Evolutionary conservation across 2,888 invertebrate genomes (phyloP).

Genomic region (Rhingia campestris): DNA sequence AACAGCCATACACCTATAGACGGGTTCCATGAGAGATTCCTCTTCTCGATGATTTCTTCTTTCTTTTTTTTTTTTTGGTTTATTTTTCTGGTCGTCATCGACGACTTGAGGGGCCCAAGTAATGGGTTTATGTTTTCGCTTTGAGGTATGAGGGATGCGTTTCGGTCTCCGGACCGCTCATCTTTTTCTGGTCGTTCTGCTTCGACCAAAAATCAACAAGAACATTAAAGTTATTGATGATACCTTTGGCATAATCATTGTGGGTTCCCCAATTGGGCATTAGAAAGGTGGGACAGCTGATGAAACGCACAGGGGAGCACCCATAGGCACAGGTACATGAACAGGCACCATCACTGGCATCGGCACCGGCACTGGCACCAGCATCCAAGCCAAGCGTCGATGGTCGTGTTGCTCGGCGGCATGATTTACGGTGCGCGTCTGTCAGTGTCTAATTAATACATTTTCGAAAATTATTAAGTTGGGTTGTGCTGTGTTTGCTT

Average conservation of each 20-base stretch:
- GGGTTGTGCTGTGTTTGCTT: conserved; percentile 65
- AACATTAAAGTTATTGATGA: conserved; percentile 74
- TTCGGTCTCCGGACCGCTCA: conserved; percentile 43
- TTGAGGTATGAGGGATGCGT: conserved; percentile 61
- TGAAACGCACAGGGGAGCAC: conserved; percentile 43
- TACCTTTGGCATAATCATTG: conserved; percentile 74
- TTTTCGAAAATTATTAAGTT: conserved; percentile 74
- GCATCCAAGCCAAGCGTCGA: conserved; percentile 44
- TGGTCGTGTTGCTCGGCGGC: conserved; percentile 52
- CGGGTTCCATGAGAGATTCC: conserved; percentile 58
- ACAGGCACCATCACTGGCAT: too few relatives aligned
- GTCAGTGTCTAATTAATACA: conserved; percentile 75
- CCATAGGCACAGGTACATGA: background rate
- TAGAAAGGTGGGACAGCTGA: conserved; percentile 68
- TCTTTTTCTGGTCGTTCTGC: conserved; percentile 49
- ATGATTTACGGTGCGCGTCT: conserved; percentile 75
- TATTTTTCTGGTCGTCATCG: conserved; percentile 6
- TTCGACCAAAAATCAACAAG: conserved; percentile 74
- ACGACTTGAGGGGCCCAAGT: conserved; percentile 35
- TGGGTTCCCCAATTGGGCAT: conserved; percentile 73
- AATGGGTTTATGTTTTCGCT: conserved; percentile 70
- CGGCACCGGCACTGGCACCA: background rate
- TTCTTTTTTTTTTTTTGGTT: conserved; percentile 11
- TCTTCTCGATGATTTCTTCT: conserved; percentile 8
- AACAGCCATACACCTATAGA: background rate